A percentile compares a stretch with the other conserved stretches of the same genome.
Evolutionary conservation across 2,113 vertebrate species (phyloP).

Genomic region (Notechis scutatus): DNA sequence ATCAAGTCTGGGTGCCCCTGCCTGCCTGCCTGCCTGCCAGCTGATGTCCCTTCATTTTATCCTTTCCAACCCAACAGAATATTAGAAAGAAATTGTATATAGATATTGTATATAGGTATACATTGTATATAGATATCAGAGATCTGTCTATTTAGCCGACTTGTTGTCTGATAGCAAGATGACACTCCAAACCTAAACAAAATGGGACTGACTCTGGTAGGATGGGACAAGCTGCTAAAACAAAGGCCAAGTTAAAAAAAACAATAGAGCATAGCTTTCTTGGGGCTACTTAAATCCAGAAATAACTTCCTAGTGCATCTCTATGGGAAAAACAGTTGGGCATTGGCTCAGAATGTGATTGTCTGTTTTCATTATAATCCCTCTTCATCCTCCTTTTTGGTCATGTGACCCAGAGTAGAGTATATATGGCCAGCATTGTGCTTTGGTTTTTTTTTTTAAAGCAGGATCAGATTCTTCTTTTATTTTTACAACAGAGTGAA

Average conservation of each 20-base stretch:
- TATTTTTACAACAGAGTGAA: neutral
- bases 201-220: neutral
- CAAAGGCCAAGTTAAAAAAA: neutral
- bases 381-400: neutral
- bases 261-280: neutral
- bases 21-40: neutral
- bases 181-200: neutral
- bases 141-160: neutral
- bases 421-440: neutral
- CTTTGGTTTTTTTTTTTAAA: constrained; percentile 28
- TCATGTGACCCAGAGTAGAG: neutral
- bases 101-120: neutral
- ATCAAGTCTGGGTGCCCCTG: constrained; percentile 26
- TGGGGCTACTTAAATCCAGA: neutral
- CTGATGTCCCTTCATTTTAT: neutral
- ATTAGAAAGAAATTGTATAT: neutral
- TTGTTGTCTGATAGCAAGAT: neutral
- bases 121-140: neutral
- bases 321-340: neutral
- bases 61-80: neutral
- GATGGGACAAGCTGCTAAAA: neutral
- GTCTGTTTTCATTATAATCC: neutral
- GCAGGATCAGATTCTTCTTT: constrained; percentile 20
- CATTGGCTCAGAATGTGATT: neutral
- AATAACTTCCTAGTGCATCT: neutral